Base-by-base conservation (phyloP, 2,113 vertebrate genomes). In the Bettongia penicillata region DNA sequence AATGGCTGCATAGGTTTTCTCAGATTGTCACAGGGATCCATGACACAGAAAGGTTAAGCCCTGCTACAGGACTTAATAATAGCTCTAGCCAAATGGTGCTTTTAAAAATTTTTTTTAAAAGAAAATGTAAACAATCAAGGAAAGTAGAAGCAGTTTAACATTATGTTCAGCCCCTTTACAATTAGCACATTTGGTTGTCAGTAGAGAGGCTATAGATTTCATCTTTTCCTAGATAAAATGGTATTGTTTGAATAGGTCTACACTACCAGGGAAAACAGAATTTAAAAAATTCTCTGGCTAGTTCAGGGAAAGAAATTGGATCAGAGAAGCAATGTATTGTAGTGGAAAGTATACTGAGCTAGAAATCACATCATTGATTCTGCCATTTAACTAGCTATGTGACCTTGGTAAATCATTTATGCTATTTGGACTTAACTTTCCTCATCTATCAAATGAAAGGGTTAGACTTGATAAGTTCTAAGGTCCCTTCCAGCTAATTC, bases 331-430 rank as follows among this genome's bases (percentile, higher is more conserved):
- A 91, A 49, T 11, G 0, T 43, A 10, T 49, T 47, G 19, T 57
- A 52, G 43, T 91, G 68, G 89, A 95, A 89, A 95, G 57, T 51
- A 43, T 53, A 19, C 37, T 90, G 31, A 28, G 55, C 26, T 92
- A 31, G 23, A 14, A 92, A 19, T 95, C 52, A 89, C 1, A 26
- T 49, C 5, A 91, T 77, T 89, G 37, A 84, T 84, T 84, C 68
- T 43, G 16, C n/a, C 16, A 43, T 84, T 43, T 84, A 68, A 68
- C 61, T 68, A 84, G 68, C n/a, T 94, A 57, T 92, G 37, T 93
- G 51, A 93, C 52, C 91, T 92, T 93, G 31, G 48, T 26, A 93
- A 48, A 94, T 93, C 93, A 57, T 24, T 93, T 6, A 89, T 91
- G 1, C 37, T n/a, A 77, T 92, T 91, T 8, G 90, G 50, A 23